Base-by-base conservation (phyloP, 2,888 invertebrate species). In the Fragum sueziense region DNA sequence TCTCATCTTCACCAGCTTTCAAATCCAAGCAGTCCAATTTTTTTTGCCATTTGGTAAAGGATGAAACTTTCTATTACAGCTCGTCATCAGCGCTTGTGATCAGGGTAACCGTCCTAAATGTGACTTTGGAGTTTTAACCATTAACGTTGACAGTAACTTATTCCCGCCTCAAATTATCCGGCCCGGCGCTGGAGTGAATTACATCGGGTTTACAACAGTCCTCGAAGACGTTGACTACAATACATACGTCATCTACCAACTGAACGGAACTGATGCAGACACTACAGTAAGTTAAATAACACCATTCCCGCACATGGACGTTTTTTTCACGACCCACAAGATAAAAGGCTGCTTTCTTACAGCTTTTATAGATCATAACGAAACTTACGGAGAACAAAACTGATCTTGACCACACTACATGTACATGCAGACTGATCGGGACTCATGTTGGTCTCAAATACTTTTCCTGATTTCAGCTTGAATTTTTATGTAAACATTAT, bases 71-170 rank as follows among this genome's bases (percentile, higher is more conserved):
- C 6, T 7, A 11, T 37, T 81, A 62, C 82, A 80, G 85, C 78
- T 85, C 75, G 68, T 51, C n/a, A 85, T 91, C 27, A 29, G 29
- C 9, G 88, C 85, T 1, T 81, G 80, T 76, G 88, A 88, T 37
- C 54, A 71, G 22, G 88, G 86, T 11, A 62, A n/a, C 11, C 25
- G 70, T 0, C 52, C 71, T 11, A 67, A 54, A 51, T 83, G 84
- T 77, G 54, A 71, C 9, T 22, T 61, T 33, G 79, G 74, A 0
- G 68, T 47, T 9, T 79, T 91, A 0, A 86, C 79, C 27, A 71
- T 91, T 29, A 84, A 79, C 47, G 85, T 90, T 0, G 79, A 82
- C 29, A 81, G 87, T 9, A 90, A 91, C 80, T 77, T 80, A 52
- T 65, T 74, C 25, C 68, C 85, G 14, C 91, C 91, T 22, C 69